These are phyloP conservation scores for Dolichomitus sp. DNA, from an alignment of 2,888 invertebrate genomes.

Conservation along the genomic window DNA sequence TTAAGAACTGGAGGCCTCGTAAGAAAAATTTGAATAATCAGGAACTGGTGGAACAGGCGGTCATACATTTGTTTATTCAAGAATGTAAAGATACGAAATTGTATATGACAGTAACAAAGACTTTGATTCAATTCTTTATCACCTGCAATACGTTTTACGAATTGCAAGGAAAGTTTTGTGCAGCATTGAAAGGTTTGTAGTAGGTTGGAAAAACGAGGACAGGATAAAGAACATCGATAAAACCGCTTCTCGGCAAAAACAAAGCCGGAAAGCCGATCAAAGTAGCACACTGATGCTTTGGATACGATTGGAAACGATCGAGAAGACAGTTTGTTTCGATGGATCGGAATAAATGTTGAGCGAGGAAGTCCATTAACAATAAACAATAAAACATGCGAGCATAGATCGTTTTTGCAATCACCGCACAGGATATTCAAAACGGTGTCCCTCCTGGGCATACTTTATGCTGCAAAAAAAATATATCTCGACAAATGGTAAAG, in stretches of 20 bases:
- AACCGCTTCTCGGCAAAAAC: conserved; percentile 13
- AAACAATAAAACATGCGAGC: background rate
- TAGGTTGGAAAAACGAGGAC: background rate
- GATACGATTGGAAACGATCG: conserved; percentile 9
- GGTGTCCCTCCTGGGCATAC: background rate
- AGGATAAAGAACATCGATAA: conserved; percentile 24
- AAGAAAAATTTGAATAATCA: too few relatives aligned
- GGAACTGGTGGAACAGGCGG: too few relatives aligned
- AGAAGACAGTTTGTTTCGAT: background rate
- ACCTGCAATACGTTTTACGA: background rate
- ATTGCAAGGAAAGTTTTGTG: background rate
- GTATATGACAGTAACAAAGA: background rate
- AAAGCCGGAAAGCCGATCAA: conserved; percentile 28
- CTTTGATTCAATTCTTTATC: background rate
- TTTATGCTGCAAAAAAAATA: background rate
- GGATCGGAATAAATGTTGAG: background rate
- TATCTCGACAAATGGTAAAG: background rate
- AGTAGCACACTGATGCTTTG: conserved; percentile 14
- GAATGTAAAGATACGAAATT: background rate
- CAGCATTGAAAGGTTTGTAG: background rate
- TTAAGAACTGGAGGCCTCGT: too few relatives aligned
- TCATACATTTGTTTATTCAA: background rate
- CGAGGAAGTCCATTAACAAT: background rate
- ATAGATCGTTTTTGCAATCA: background rate
- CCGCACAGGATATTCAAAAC: background rate